Base-by-base conservation (phyloP, 92 coral and sea anemone genomes). In the Heteractis magnifica region DNA sequence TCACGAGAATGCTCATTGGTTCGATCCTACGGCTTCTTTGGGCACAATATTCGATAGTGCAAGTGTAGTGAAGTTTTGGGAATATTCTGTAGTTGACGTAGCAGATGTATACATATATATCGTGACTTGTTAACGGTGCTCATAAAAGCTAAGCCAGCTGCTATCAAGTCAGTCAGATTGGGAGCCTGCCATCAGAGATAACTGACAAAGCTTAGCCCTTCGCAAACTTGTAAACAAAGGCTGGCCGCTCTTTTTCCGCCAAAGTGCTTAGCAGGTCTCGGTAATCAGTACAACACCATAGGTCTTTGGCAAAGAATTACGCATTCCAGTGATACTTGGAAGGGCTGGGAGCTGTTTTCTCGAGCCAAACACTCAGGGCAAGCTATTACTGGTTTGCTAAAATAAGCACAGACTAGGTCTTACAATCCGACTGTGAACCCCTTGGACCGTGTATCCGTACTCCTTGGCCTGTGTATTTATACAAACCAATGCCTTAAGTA, bases 241-340 rank as follows among this genome's bases (percentile, higher is more conserved):
- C 10, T 68, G 73, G 73, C 49, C 49, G 73, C 73, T 68, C 50
- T 68, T 68, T 68, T 68, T 10, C 73, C 73, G 73, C 73, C 48
- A 12, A 21, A 26, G 9, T 20, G 16, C 49, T 26, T n/a, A 19
- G 9, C 71, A 19, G 10, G 71, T 20, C n/a, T 64, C 21, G 71
- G 10, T 18, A 64, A 64, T 64, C 26, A 58, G 71, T 64, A 4
- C 23, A 7, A 6, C 26, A 64, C 71, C 73, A 20, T 48, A 4
- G 10, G 73, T 68, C 73, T 26, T 68, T 68, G 73, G 73, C 73
- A 68, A 68, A 9, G 73, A 21, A 68, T 68, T 68, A 65, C 4
- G 15, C 44, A 68, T 68, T 68, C 73, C 73, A 68, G 73, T 68
- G 73, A 68, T 68, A 68, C 23, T 68, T 10, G 50, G 19, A 68